Evolutionary conservation across 2,113 vertebrate species (phyloP).

Genomic region (Thalassarche chlororhynchos): DNA sequence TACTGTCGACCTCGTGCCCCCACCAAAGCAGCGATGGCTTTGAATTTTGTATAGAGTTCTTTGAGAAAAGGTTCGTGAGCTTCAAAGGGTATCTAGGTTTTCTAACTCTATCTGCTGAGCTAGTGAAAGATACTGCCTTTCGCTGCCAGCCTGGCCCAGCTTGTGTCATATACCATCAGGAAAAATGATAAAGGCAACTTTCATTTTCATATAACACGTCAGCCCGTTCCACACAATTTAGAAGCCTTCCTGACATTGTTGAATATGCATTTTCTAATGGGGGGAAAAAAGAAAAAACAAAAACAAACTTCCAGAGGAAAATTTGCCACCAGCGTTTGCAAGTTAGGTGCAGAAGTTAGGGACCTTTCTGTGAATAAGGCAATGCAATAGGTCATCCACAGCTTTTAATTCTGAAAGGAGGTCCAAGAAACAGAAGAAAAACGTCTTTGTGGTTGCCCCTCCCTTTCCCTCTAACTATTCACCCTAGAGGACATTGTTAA

Average conservation of each 20-base stretch:
- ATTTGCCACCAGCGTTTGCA: background rate
- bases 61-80: background rate
- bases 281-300: rapidly evolving
- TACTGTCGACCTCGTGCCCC: background rate
- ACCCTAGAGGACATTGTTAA: background rate
- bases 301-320: background rate
- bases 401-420: background rate
- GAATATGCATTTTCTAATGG: background rate
- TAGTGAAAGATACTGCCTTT: background rate
- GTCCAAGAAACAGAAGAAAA: background rate
- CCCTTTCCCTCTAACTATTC: background rate
- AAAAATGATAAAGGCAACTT: rapidly evolving
- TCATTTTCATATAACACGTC: rapidly evolving
- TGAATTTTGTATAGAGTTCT: rapidly evolving
- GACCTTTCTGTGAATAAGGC: background rate
- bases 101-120: background rate
- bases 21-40: background rate
- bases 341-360: background rate
- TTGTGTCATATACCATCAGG: background rate
- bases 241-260: background rate
- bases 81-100: background rate
- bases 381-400: background rate
- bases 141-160: background rate
- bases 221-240: rapidly evolving
- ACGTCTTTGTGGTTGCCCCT: background rate